Percentiles rank a stretch among this genome's conserved stretches.
phyloP scores from a whole-genome alignment of 2,888 invertebrate species.

The Noctua janthina region DNA sequence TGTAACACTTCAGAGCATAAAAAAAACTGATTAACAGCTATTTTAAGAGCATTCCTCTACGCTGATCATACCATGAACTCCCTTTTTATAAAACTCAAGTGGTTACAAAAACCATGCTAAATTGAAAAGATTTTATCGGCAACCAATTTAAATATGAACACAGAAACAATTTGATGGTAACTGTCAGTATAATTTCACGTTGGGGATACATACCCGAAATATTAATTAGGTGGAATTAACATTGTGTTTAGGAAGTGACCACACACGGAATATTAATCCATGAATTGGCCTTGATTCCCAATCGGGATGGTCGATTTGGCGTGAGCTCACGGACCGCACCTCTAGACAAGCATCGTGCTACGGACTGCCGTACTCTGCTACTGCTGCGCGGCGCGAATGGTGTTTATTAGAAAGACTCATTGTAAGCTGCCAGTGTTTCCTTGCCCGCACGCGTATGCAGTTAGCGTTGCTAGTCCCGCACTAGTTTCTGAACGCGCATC shows the following conservation, averaged over 20 bases:
- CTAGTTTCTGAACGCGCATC: constrained; percentile 88
- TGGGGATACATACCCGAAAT: constrained; percentile 76
- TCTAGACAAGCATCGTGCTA: constrained; percentile 70
- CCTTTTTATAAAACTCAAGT: constrained; percentile 49
- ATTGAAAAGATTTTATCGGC: constrained; percentile 27
- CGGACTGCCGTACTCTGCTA: constrained; percentile 69
- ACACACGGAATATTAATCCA: constrained; percentile 85
- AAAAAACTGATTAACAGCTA: constrained; percentile 58
- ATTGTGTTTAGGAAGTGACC: constrained; percentile 83
- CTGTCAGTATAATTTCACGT: constrained; percentile 73
- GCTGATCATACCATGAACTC: constrained; percentile 47
- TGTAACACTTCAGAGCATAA: constrained; percentile 68
- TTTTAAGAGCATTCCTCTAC: constrained; percentile 50
- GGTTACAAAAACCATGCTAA: constrained; percentile 21
- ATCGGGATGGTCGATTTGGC: constrained; percentile 85
- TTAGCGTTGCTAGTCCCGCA: constrained; percentile 87
- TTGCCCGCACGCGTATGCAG: constrained; percentile 86
- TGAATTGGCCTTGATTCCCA: constrained; percentile 88
- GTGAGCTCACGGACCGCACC: constrained; percentile 85
- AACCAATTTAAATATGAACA: constrained; percentile 31
- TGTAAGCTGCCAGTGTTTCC: constrained; percentile 82
- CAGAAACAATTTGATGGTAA: constrained; percentile 36
- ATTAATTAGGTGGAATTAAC: constrained; percentile 84
- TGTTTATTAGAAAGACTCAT: constrained; percentile 77
- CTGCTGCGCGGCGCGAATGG: constrained; percentile 72